Conservation (phyloP, 1,140 invertebrate genomes). For the Lamellibrachia luymesi region DNA sequence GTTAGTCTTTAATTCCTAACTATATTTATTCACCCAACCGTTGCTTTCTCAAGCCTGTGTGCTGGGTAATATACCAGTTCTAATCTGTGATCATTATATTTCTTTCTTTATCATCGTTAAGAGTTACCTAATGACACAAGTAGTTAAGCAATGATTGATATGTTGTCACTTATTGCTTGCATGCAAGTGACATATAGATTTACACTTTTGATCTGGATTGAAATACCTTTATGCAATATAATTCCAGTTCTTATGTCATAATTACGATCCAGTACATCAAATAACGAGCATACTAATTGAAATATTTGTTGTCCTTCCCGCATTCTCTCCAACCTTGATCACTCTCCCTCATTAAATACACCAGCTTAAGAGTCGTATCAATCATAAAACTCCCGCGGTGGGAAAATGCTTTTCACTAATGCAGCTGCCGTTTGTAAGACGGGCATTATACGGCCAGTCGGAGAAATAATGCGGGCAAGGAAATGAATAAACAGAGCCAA, state of each 20-base stretch:
- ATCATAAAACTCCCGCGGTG: neutral
- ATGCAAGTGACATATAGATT: neutral
- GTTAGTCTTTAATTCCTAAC: too few relatives aligned
- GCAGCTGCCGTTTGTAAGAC: neutral
- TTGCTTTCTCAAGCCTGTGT: too few relatives aligned
- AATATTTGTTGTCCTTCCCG: neutral
- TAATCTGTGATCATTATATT: too few relatives aligned
- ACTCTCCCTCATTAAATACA: neutral
- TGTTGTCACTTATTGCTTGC: neutral
- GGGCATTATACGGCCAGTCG: neutral
- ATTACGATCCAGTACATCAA: neutral
- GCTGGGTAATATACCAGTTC: too few relatives aligned
- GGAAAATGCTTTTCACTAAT: slow-evolving; percentile 1
- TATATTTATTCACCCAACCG: too few relatives aligned
- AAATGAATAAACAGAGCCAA: slow-evolving; percentile 1
- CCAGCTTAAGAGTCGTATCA: neutral
- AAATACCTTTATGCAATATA: neutral
- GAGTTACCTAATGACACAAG: neutral
- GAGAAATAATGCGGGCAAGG: neutral
- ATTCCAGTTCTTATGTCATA: neutral
- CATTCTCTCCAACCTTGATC: neutral
- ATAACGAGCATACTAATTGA: neutral
- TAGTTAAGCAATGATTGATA: neutral
- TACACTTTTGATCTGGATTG: neutral
- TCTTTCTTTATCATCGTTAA: too few relatives aligned